Conservation (phyloP, 2,888 invertebrate species). For the Sarcophaga subvicina region DNA sequence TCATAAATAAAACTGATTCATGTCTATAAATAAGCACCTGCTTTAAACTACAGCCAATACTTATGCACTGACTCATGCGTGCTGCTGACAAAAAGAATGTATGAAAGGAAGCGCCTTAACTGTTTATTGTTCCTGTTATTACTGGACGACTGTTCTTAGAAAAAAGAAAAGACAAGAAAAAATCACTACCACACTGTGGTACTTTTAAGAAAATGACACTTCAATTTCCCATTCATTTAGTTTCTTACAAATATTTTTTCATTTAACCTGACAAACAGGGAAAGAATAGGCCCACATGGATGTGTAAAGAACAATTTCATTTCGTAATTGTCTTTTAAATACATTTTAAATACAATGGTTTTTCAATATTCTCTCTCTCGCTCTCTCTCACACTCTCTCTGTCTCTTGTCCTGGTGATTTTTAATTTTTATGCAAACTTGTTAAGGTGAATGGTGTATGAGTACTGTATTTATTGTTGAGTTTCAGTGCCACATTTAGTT, state of each 20-base stretch:
- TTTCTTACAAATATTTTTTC: constrained; percentile 27
- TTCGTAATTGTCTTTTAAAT: constrained; percentile 48
- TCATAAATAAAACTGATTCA: constrained; percentile 33
- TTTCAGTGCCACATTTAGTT: background rate
- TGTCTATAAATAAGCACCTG: constrained; percentile 60
- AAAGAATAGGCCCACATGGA: constrained; percentile 1
- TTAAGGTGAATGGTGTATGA: constrained; percentile 15
- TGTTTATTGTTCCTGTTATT: constrained; percentile 35
- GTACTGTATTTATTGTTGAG: background rate
- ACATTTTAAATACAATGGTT: constrained; percentile 12
- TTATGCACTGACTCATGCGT: background rate
- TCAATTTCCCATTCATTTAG: constrained; percentile 39
- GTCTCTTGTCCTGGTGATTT: background rate
- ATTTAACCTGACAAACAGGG: background rate
- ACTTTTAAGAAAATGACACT: constrained; percentile 10
- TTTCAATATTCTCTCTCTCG: too few species aligned
- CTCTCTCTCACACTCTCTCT: constrained; percentile 3
- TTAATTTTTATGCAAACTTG: constrained; percentile 21
- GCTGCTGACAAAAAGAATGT: constrained; percentile 4
- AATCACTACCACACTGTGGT: constrained; percentile 27
- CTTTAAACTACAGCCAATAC: constrained; percentile 20
- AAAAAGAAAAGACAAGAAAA: background rate
- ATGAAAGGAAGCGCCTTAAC: constrained; percentile 53
- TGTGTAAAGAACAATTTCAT: background rate
- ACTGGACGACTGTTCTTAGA: background rate